Percentiles rank a stretch among this genome's conserved stretches.
phyloP scores from a whole-genome alignment of 2,888 invertebrate genomes.

The Smittia sp. region DNA sequence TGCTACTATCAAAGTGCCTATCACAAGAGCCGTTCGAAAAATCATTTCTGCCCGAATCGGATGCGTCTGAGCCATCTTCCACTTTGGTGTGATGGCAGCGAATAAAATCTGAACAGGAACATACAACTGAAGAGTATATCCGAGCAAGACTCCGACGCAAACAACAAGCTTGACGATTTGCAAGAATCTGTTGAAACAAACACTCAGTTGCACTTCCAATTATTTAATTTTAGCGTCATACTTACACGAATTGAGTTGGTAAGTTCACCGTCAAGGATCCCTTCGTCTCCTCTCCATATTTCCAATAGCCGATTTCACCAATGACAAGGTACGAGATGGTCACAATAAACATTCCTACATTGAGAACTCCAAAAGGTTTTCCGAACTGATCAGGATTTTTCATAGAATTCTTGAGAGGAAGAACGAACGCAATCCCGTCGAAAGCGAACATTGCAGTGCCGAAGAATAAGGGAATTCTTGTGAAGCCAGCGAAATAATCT shows the following conservation, averaged over 20 bases:
- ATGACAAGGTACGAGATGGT: constrained; percentile 73
- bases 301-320: constrained; percentile 84
- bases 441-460: constrained; percentile 96
- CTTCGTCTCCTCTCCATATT: constrained; percentile 76
- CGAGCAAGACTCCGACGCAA: constrained; percentile 79
- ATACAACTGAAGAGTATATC: constrained; percentile 93
- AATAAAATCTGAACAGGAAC: constrained; percentile 89
- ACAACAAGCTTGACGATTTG: constrained; percentile 81
- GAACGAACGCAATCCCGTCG: constrained; percentile 93
- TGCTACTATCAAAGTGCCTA: constrained; percentile 79
- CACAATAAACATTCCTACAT: constrained; percentile 83
- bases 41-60: constrained; percentile 65
- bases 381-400: constrained; percentile 72
- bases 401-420: constrained; percentile 94
- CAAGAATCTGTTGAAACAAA: constrained; percentile 65
- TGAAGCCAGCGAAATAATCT: constrained; percentile 42
- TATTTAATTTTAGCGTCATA: constrained; percentile 53
- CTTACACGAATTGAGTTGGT: constrained; percentile 57
- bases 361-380: constrained; percentile 78
- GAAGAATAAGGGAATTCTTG: constrained; percentile 80
- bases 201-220: no score
- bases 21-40: constrained; percentile 68
- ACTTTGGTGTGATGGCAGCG: constrained; percentile 63
- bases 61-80: constrained; percentile 57
- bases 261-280: constrained; percentile 90